Conservation (phyloP, 64 coral and sea anemone genomes). For the Montipora sp. region DNA sequence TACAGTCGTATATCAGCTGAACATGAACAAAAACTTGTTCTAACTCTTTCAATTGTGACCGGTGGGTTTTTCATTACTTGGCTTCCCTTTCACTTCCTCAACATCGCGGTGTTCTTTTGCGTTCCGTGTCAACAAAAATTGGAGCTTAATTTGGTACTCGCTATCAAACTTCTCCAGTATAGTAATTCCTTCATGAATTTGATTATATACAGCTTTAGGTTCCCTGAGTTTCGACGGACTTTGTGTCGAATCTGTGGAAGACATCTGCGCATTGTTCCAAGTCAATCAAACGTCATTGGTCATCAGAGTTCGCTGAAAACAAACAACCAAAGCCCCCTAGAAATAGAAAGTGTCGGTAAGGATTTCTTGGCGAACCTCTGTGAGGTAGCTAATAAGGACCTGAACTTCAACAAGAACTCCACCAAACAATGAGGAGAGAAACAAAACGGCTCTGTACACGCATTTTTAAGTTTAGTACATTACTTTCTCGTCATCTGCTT, state of each 20-base stretch:
- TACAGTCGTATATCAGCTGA: background rate
- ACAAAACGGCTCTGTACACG: too few species aligned
- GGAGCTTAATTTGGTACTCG: constrained; percentile 24
- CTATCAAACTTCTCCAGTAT: constrained; percentile 80
- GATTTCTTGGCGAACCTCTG: background rate
- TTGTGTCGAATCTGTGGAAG: constrained; percentile 25
- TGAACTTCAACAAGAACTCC: too few species aligned
- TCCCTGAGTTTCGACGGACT: constrained; percentile 78
- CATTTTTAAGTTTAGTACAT: too few species aligned
- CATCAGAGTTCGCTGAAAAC: constrained; percentile 5
- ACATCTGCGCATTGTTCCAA: background rate
- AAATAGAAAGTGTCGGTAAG: background rate
- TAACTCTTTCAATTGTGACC: constrained; percentile 78
- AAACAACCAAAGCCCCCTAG: background rate
- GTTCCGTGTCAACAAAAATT: background rate
- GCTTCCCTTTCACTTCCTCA: constrained; percentile 86
- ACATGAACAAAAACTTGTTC: constrained; percentile 75
- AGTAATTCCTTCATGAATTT: constrained; percentile 80
- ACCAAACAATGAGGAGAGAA: too few species aligned
- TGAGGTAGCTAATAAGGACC: too few species aligned
- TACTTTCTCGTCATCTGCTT: too few species aligned
- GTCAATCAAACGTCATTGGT: background rate
- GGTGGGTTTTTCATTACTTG: constrained; percentile 83
- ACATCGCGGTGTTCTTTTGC: constrained; percentile 78
- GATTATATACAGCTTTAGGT: constrained; percentile 83